These are phyloP conservation scores for Tetraodon nigroviridis DNA, from an alignment of 2,113 vertebrate genomes.

Conservation along the genomic window DNA sequence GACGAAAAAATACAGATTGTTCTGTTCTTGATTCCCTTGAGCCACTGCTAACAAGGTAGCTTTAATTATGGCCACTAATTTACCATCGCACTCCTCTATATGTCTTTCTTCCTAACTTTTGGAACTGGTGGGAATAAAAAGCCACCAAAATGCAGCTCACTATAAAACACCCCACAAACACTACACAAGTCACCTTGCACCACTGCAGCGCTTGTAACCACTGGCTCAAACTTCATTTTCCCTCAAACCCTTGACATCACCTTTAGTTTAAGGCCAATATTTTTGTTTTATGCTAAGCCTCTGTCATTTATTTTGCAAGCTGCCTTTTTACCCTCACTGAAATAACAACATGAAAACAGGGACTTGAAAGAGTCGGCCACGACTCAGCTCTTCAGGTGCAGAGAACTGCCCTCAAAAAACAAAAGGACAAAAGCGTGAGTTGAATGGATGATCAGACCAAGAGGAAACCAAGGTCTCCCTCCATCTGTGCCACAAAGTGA, in stretches of 20 bases:
- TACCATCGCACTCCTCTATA: background rate
- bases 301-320: constrained; percentile 45
- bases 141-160: constrained; percentile 15
- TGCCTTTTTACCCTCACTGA: constrained; percentile 9
- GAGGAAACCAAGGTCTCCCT: constrained; percentile 66
- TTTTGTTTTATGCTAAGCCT: constrained; percentile 35
- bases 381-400: constrained; percentile 14
- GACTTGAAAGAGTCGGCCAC: constrained; percentile 50
- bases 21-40: background rate
- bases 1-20: constrained; percentile 21
- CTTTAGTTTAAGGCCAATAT: constrained; percentile 30
- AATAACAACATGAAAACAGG: constrained; percentile 60
- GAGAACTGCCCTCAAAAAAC: constrained; percentile 17
- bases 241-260: constrained; percentile 36
- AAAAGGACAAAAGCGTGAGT: constrained; percentile 8
- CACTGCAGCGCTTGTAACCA: constrained; percentile 22
- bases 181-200: constrained; percentile 18
- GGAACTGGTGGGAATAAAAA: constrained; percentile 1
- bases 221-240: constrained; percentile 34
- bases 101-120: constrained; percentile 2
- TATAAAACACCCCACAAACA: constrained; percentile 26
- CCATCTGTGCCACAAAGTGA: constrained; percentile 66
- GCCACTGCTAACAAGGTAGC: constrained; percentile 10
- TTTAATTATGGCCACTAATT: constrained; percentile 27
- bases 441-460: constrained; percentile 29